phyloP scores from a whole-genome alignment of 1,140 invertebrate genomes.

The Papilio machaon region DNA sequence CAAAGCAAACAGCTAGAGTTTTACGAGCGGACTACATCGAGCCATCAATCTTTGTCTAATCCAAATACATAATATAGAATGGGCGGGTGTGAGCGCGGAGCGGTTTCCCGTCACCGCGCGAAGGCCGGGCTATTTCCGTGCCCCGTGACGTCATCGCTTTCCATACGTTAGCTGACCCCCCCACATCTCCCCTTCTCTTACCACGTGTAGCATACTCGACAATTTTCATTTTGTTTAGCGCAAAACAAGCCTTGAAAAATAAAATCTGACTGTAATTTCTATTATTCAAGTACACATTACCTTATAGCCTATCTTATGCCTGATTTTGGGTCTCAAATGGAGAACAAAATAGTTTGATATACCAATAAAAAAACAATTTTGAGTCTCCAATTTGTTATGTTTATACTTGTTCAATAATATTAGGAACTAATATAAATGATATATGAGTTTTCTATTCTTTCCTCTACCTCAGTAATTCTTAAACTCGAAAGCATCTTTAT shows the following conservation, averaged over 20 bases:
- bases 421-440: too few relatives aligned
- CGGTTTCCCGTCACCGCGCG: conserved; percentile 64
- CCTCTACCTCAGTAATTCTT: neutral
- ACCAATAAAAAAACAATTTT: neutral
- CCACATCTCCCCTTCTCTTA: neutral
- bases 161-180: conserved; percentile 52
- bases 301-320: neutral
- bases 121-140: conserved; percentile 70
- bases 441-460: neutral
- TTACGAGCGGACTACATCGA: conserved; percentile 45
- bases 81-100: conserved; percentile 57
- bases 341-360: neutral
- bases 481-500: too few relatives aligned
- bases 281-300: neutral
- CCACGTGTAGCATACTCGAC: conserved; percentile 4
- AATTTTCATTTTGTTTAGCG: conserved; percentile 1
- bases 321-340: neutral
- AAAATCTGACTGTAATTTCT: neutral
- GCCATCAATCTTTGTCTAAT: conserved; percentile 60
- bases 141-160: conserved; percentile 66
- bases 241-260: neutral
- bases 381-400: neutral
- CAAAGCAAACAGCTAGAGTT: conserved; percentile 42
- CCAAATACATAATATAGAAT: conserved; percentile 54
- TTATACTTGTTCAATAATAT: neutral